Evolutionary conservation across 1,140 invertebrate genomes (phyloP).

Genomic region (Hylaeus anthracinus): DNA sequence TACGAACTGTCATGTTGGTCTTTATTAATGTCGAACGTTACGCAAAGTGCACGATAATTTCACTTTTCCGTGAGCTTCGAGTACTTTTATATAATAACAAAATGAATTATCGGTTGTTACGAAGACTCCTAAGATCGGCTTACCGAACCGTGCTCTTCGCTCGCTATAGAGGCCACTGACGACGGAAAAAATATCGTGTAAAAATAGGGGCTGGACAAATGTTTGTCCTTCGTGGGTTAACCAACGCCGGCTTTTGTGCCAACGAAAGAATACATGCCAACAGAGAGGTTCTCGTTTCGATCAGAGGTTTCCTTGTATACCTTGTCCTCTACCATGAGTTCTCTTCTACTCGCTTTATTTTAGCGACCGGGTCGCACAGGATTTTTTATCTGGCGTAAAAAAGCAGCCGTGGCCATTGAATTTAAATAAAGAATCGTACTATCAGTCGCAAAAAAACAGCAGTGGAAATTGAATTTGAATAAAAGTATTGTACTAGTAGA

Average conservation of each 20-base stretch:
- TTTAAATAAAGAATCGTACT: too few species aligned
- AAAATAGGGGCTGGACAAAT: neutral
- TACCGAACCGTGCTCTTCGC: neutral
- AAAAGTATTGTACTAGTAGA: too few species aligned
- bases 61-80: neutral
- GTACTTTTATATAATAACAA: neutral
- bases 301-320: neutral
- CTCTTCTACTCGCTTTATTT: neutral
- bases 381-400: too few species aligned
- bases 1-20: neutral
- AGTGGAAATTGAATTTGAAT: too few species aligned
- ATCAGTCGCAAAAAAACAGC: too few species aligned
- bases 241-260: neutral
- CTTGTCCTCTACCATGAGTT: neutral
- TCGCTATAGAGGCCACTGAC: neutral
- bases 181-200: neutral
- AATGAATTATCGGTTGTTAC: neutral
- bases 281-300: neutral
- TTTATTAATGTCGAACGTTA: neutral
- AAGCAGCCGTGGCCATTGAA: too few species aligned
- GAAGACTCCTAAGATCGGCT: neutral
- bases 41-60: conserved; percentile 1
- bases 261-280: too few species aligned
- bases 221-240: neutral
- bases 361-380: neutral